A percentile compares a stretch with the other conserved stretches of the same genome.
phyloP scores from a whole-genome alignment of 92 coral and sea anemone genomes.

The Zoanthus sociatus region DNA sequence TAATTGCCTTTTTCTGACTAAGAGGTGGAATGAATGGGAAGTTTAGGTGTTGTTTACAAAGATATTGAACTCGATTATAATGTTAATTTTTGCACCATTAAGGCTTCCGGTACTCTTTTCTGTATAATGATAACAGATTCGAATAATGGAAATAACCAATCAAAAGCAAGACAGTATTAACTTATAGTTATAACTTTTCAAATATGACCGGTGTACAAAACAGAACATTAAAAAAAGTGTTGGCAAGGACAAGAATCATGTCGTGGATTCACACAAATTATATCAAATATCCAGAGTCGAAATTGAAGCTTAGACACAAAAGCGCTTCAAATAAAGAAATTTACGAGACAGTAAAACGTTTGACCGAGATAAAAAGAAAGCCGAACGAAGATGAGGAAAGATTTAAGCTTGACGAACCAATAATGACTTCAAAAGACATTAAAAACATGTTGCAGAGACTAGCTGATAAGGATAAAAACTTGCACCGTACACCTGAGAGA shows the following conservation, averaged over 20 bases:
- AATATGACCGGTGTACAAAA: background rate
- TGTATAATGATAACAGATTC: no score
- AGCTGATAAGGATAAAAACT: conserved; percentile 71
- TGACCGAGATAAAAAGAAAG: conserved; percentile 48
- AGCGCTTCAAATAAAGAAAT: conserved; percentile 67
- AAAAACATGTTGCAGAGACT: conserved; percentile 73
- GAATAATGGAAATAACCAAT: conserved; percentile 6
- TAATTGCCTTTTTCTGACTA: no score
- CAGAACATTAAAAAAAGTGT: background rate
- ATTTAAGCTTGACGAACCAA: conserved; percentile 14
- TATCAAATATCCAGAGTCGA: conserved; percentile 62
- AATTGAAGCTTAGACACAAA: conserved; percentile 55
- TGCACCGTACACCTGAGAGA: conserved; percentile 70
- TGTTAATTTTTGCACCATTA: no score
- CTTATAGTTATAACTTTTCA: background rate
- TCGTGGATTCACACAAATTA: conserved; percentile 77
- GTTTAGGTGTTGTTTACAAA: no score
- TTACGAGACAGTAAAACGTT: conserved; percentile 74
- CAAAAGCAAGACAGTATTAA: background rate
- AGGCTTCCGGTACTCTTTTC: no score
- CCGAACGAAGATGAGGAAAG: background rate
- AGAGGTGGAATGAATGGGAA: no score
- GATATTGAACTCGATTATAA: no score
- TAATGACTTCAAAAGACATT: conserved; percentile 48
- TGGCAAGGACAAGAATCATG: conserved; percentile 17